Conservation (phyloP, 64 coral and sea anemone species). For the Cladopsammia gracilis region DNA sequence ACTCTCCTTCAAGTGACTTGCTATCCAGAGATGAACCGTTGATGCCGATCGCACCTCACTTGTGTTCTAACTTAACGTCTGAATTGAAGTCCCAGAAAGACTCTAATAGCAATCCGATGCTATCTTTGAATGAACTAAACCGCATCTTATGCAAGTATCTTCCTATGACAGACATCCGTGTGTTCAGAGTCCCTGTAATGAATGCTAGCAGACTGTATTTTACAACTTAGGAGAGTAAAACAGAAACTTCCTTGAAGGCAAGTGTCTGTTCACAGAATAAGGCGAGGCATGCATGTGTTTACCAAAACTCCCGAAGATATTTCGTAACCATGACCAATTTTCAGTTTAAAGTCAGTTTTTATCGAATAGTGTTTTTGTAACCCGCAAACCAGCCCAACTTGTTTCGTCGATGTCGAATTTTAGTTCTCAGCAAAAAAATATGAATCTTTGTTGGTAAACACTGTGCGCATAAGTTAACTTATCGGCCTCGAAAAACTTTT, state of each 20-base stretch:
- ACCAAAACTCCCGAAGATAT: no score
- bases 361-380: no score
- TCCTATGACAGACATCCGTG: conserved; percentile 57
- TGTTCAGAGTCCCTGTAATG: conserved; percentile 54
- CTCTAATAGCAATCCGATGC: conserved; percentile 53
- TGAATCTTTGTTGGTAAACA: no score
- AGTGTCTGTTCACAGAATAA: no score
- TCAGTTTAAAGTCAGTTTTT: no score
- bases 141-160: conserved; percentile 35
- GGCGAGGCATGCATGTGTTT: no score
- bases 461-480: no score
- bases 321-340: no score
- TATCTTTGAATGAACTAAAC: conserved; percentile 66
- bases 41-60: conserved; percentile 56
- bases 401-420: no score
- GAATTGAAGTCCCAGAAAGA: conserved; percentile 44
- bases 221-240: not conserved
- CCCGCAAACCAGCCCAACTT: no score
- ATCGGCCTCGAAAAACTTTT: no score
- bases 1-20: conserved; percentile 13
- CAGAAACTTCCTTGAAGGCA: not conserved
- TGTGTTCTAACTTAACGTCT: conserved; percentile 36
- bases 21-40: conserved; percentile 48
- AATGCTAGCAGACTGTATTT: conserved; percentile 57
- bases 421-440: no score